phyloP scores from a whole-genome alignment of 2,797 vertebrate genomes.

The Jordanella pulchra region DNA sequence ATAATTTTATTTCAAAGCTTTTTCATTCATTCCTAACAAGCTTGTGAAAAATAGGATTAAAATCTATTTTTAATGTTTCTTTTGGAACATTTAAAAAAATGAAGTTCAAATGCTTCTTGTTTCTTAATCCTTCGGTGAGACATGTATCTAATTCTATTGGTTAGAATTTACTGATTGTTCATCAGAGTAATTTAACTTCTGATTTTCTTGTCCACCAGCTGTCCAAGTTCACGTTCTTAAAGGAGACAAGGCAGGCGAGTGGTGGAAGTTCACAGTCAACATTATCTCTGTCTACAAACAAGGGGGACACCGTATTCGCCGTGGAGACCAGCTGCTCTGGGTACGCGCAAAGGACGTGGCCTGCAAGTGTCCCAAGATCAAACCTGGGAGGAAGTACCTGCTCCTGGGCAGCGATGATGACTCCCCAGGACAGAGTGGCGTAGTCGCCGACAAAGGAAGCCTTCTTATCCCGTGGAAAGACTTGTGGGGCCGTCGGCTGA shows the following conservation, averaged over 20 bases:
- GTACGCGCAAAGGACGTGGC: slow-evolving; percentile 94
- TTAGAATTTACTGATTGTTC: not conserved
- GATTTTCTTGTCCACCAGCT: slow-evolving; percentile 73
- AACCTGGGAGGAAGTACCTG: slow-evolving; percentile 95
- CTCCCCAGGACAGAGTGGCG: slow-evolving; percentile 92
- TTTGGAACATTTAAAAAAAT: not conserved
- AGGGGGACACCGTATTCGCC: slow-evolving; percentile 91
- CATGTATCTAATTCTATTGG: not conserved
- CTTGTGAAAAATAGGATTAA: not conserved
- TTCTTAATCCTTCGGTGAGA: not conserved
- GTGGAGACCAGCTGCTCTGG: slow-evolving; percentile 97
- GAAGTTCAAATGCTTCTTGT: too few relatives aligned
- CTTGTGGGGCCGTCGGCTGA: slow-evolving; percentile 93
- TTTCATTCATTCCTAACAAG: not conserved
- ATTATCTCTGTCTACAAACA: slow-evolving; percentile 98
- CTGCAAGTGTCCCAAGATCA: slow-evolving; percentile 97
- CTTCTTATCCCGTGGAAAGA: slow-evolving; percentile 98
- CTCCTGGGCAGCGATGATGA: slow-evolving; percentile 93
- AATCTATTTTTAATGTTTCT: not conserved
- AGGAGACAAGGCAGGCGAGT: slow-evolving; percentile 92
- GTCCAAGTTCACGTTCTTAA: slow-evolving; percentile 96
- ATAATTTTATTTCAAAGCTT: not conserved
- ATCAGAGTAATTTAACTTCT: not conserved
- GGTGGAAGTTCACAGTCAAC: slow-evolving; percentile 99
- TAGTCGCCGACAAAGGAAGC: slow-evolving; percentile 96